These are phyloP conservation scores for Engystomops pustulosus DNA, from an alignment of 2,113 vertebrate species.

Conservation along the genomic window DNA sequence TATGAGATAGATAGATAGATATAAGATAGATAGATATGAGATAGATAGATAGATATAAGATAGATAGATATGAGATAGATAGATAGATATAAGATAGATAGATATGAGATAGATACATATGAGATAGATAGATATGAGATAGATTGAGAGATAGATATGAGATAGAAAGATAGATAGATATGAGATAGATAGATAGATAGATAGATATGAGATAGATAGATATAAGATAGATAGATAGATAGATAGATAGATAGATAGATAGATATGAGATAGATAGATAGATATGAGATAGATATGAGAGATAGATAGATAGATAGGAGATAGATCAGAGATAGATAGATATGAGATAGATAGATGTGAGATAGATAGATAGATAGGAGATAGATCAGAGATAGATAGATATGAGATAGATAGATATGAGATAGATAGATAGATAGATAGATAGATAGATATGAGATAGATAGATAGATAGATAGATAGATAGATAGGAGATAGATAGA, in stretches of 20 bases:
- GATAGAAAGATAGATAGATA: neutral
- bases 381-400: slow-evolving; percentile 24
- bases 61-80: slow-evolving; percentile 14
- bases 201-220: no score
- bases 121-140: neutral
- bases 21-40: neutral
- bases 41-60: neutral
- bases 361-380: slow-evolving; percentile 17
- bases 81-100: slow-evolving; percentile 7
- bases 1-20: neutral
- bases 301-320: neutral
- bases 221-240: no score
- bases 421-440: no score
- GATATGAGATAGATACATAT: neutral
- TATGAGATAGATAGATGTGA: slow-evolving; percentile 23
- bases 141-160: slow-evolving; percentile 8
- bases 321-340: neutral
- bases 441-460: no score
- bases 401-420: slow-evolving; percentile 17
- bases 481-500: no score
- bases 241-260: no score
- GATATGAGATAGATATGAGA: no score
- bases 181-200: neutral
- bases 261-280: no score
- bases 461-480: no score